Base-by-base conservation (phyloP, 2,113 vertebrate species). In the Melanocharis versteri region DNA sequence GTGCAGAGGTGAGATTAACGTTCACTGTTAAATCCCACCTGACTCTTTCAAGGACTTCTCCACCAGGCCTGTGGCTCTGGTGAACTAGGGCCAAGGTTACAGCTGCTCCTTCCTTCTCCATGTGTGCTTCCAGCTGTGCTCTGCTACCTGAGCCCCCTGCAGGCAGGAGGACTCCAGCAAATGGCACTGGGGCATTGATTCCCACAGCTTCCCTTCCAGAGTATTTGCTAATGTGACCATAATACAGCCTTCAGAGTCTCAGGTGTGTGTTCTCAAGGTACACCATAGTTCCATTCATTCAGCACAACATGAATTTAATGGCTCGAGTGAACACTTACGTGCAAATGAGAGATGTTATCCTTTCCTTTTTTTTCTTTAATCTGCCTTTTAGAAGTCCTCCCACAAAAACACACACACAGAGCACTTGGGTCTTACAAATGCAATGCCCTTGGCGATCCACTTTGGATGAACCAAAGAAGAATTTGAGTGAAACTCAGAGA, bases 401-500 rank as follows among this genome's bases (percentile, higher is more conserved):
- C 15, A 20, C 8, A 23, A 37, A 75, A 51, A 18, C 33, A 37
- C 15, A 16, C 20, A 31, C 35, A 72, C 26, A 47, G 22, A 57
- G 8, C 35, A 53, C 61, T 58, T 69, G 76, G 54, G 51, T 87
- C 66, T 71, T 35, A 53, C 44, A 88, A 95, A 92, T 44, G 22
- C 35, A 58, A 11, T 27, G 28, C 66, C 39, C 77, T 73, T 82
- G 35, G 35, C 1, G 0, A 47, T 45, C 30, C 8, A 6, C 7
- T 20, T 21, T 91, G 91, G 83, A 33, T 45, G 22, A 91, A 89
- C 60, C 37, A 73, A 97, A 93, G 58, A 80, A 66, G 56, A 95
- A 60, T 66, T 85, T 82, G 77, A 90, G 39, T 80, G 81, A 95
- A 92, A 89, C 31, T 68, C 85, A 77, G 16, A 87, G 82, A 88